A percentile compares a stretch with the other conserved stretches of the same genome.
These are phyloP conservation scores for Polydrusus cervinus DNA, from an alignment of 2,888 invertebrate species.

Conservation along the genomic window DNA sequence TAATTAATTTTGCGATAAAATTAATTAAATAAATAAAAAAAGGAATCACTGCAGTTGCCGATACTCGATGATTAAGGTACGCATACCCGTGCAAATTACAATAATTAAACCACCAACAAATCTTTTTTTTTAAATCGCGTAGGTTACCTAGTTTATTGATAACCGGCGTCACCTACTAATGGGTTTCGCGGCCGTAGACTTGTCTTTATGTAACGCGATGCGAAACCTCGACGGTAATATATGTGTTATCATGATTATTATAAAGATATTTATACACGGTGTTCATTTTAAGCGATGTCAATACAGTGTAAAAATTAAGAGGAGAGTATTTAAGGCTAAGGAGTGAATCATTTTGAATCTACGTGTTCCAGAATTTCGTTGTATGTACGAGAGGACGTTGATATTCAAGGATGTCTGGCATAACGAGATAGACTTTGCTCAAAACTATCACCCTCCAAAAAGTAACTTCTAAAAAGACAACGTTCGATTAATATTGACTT, in stretches of 20 bases:
- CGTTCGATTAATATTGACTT: too few relatives aligned
- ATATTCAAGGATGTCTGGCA: too few relatives aligned
- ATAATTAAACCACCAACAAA: background rate
- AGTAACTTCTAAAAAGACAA: too few relatives aligned
- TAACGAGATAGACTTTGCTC: too few relatives aligned
- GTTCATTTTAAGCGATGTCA: background rate
- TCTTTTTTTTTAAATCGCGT: background rate
- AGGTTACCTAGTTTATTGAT: conserved; percentile 9
- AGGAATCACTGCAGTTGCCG: conserved; percentile 13
- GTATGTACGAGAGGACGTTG: too few relatives aligned
- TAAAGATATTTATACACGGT: background rate
- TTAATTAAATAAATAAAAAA: conserved; percentile 11
- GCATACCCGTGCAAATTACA: conserved; percentile 2
- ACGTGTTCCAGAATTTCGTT: too few relatives aligned
- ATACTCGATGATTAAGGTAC: background rate
- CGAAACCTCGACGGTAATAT: background rate
- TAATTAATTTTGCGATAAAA: background rate
- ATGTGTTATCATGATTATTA: conserved; percentile 11
- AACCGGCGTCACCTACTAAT: conserved; percentile 6
- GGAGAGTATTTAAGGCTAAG: too few relatives aligned
- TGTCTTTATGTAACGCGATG: background rate
- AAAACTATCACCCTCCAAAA: too few relatives aligned
- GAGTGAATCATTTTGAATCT: too few relatives aligned
- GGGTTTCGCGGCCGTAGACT: background rate
- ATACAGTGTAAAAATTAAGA: too few relatives aligned